Evolutionary conservation across 37 sponge, comb jelly and placozoan species (phyloP).

Genomic region (Theonella swinhoei): DNA sequence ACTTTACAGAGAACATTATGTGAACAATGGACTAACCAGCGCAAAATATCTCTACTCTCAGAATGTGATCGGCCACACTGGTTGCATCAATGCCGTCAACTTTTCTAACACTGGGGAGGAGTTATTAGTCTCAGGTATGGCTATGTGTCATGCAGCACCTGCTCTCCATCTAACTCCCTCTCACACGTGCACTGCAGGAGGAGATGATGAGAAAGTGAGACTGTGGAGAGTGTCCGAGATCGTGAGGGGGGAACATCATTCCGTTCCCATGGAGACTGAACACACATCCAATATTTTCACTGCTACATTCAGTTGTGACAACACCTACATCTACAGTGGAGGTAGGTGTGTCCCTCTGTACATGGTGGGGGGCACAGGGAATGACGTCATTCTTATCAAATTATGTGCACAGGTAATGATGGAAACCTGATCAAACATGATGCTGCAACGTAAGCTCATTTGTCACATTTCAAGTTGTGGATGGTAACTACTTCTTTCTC

Average conservation of each 20-base stretch:
- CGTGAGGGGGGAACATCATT: neutral
- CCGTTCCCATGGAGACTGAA: constrained; percentile 22
- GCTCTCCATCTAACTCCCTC: neutral
- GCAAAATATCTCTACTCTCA: constrained; percentile 20
- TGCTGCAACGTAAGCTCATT: constrained; percentile 30
- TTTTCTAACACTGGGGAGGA: constrained; percentile 54
- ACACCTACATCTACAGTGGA: constrained; percentile 46
- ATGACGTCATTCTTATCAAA: neutral
- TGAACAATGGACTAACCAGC: neutral
- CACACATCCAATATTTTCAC: constrained; percentile 67
- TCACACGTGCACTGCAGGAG: constrained; percentile 23
- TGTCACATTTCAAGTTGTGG: neutral
- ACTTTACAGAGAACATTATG: constrained; percentile 4
- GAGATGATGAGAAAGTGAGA: constrained; percentile 61
- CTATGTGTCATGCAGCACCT: neutral
- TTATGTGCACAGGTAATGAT: constrained; percentile 59
- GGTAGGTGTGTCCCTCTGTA: constrained; percentile 9
- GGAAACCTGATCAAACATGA: constrained; percentile 52
- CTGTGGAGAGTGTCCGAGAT: constrained; percentile 49
- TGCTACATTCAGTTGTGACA: constrained; percentile 45
- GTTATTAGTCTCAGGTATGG: constrained; percentile 41
- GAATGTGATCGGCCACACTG: constrained; percentile 49
- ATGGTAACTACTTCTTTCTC: neutral
- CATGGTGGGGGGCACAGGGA: neutral
- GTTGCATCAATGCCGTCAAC: constrained; percentile 65